Evolutionary conservation across 2,888 invertebrate genomes (phyloP).

Genomic region (Steinernema scapterisci): DNA sequence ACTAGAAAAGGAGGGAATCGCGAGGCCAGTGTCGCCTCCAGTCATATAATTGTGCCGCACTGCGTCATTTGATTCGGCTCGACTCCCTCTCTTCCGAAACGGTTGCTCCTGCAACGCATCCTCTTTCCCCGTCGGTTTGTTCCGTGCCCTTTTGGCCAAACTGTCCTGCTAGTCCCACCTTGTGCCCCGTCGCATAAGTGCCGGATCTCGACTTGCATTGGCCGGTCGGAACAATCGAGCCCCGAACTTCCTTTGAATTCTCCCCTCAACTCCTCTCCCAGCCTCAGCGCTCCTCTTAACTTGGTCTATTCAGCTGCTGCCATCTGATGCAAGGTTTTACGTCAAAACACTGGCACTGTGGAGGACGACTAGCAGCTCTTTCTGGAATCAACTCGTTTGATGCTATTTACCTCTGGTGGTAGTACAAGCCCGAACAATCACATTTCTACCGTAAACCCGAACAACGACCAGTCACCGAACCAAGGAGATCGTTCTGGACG

Average conservation of each 20-base stretch:
- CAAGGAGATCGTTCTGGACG: slow-evolving; percentile 10
- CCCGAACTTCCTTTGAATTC: not conserved
- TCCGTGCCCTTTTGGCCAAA: slow-evolving; percentile 29
- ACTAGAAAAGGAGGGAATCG: slow-evolving; percentile 21
- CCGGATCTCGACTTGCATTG: not conserved
- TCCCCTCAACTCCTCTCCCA: not conserved
- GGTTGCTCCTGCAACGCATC: not conserved
- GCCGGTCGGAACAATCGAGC: slow-evolving; percentile 8
- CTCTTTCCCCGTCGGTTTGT: not conserved
- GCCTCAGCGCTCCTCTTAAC: not conserved
- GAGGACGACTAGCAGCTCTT: slow-evolving; percentile 5
- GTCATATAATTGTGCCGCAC: slow-evolving; percentile 24
- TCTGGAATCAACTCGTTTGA: slow-evolving; percentile 10
- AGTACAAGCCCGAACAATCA: slow-evolving; percentile 24
- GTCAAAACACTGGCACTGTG: not conserved
- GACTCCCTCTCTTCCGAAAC: slow-evolving; percentile 4
- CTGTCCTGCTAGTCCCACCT: slow-evolving; percentile 3
- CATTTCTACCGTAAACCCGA: not conserved
- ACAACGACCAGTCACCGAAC: not conserved
- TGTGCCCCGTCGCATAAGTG: slow-evolving; percentile 19
- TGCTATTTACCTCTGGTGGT: slow-evolving; percentile 32
- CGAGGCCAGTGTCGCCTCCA: slow-evolving; percentile 21
- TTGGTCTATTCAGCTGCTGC: slow-evolving; percentile 12
- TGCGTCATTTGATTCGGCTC: slow-evolving; percentile 22
- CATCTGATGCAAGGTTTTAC: slow-evolving; percentile 25